A percentile compares a stretch with the other conserved stretches of the same genome.
phyloP scores from a whole-genome alignment of 2,113 vertebrate species.

The Melanerpes aurifrons region DNA sequence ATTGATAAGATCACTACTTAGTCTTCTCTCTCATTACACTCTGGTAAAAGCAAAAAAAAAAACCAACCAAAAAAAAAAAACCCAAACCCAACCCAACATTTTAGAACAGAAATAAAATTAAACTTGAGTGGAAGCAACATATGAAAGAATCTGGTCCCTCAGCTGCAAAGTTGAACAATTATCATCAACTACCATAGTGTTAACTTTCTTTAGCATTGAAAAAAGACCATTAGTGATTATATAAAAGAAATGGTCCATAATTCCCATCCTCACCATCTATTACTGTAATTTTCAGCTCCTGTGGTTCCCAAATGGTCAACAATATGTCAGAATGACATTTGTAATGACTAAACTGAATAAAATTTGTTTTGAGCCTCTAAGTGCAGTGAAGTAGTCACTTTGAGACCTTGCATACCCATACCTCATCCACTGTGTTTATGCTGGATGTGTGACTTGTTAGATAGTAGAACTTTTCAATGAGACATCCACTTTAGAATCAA shows the following conservation, averaged over 20 bases:
- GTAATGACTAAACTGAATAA: not conserved
- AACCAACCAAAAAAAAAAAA: not conserved
- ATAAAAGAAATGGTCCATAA: not conserved
- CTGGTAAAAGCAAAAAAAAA: not conserved
- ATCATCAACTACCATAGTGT: not conserved
- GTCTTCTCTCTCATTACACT: no score
- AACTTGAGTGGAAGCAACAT: not conserved
- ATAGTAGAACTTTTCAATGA: constrained; percentile 25
- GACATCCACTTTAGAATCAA: constrained; percentile 1
- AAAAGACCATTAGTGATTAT: not conserved
- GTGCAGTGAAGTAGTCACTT: not conserved
- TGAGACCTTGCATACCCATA: not conserved
- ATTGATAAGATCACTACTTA: no score
- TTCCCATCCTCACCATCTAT: not conserved
- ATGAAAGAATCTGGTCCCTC: not conserved
- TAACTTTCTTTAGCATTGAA: not conserved
- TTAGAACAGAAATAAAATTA: not conserved
- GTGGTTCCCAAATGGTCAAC: not conserved
- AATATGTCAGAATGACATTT: constrained; percentile 5
- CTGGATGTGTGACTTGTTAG: not conserved
- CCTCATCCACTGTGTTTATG: not conserved
- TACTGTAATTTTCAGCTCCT: constrained; percentile 13
- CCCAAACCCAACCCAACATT: not conserved
- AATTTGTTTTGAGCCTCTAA: constrained; percentile 10
- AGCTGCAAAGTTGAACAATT: not conserved